phyloP scores from a whole-genome alignment of 2,888 invertebrate genomes.

The Coenonympha arcania region DNA sequence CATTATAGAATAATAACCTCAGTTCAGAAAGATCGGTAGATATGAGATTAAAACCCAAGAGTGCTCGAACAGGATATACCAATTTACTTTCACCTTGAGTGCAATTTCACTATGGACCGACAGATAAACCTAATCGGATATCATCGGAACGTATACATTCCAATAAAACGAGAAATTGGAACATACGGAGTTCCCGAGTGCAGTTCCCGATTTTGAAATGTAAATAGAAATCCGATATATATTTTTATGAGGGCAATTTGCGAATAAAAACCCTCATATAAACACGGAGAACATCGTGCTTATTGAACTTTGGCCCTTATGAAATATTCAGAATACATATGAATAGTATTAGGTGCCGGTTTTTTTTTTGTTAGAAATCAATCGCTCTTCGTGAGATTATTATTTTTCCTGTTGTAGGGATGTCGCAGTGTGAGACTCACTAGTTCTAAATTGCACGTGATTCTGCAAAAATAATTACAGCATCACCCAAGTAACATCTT shows the following conservation, averaged over 20 bases:
- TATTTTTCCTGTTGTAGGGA: too few relatives aligned
- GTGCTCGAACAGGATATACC: neutral
- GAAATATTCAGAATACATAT: constrained; percentile 4
- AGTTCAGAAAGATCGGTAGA: neutral
- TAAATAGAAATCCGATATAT: constrained; percentile 5
- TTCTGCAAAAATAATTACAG: too few relatives aligned
- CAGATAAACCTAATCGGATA: neutral
- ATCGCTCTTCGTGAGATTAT: too few relatives aligned
- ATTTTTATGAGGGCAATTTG: constrained; percentile 6
- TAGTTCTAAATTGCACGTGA: too few relatives aligned
- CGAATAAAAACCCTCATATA: neutral
- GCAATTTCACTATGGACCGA: neutral
- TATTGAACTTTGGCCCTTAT: constrained; percentile 1
- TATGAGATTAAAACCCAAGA: too few relatives aligned
- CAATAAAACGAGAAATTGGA: neutral
- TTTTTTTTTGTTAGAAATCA: neutral
- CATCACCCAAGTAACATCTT: too few relatives aligned
- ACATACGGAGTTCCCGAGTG: neutral
- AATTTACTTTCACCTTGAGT: neutral
- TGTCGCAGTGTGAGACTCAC: too few relatives aligned
- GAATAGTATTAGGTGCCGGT: neutral
- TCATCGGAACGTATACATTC: neutral
- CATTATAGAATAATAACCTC: too few relatives aligned
- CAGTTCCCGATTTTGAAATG: constrained; percentile 2
- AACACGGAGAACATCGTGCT: neutral